A percentile compares a stretch with the other conserved stretches of the same genome.
phyloP scores from a whole-genome alignment of 2,797 vertebrate species.

The Lithobates sylvaticus region DNA sequence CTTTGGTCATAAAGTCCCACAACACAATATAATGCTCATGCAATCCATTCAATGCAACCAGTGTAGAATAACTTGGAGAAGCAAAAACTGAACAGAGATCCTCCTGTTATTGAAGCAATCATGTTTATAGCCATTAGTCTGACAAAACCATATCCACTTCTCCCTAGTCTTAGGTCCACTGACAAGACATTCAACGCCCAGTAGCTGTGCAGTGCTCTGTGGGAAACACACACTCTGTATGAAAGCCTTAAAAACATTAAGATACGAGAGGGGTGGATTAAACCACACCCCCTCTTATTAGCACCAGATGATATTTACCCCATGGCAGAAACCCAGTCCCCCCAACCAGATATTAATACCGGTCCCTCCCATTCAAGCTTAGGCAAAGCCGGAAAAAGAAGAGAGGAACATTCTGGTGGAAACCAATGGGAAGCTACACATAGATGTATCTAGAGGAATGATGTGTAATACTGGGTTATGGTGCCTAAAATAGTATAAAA shows the following conservation, averaged over 20 bases:
- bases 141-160: constrained; percentile 5
- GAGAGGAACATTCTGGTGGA: constrained; percentile 45
- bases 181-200: constrained; percentile 40
- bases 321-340: constrained; percentile 56
- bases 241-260: constrained; percentile 63
- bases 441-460: neutral
- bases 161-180: constrained; percentile 16
- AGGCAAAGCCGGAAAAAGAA: constrained; percentile 63
- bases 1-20: constrained; percentile 61
- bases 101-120: constrained; percentile 13
- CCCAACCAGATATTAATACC: constrained; percentile 47
- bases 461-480: constrained; percentile 11
- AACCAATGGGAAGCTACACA: constrained; percentile 26
- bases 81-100: constrained; percentile 18
- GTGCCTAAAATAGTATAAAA: constrained; percentile 2
- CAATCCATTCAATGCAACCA: constrained; percentile 40
- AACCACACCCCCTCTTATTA: constrained; percentile 55
- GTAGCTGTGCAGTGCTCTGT: constrained; percentile 59
- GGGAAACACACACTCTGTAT: constrained; percentile 54
- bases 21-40: constrained; percentile 51
- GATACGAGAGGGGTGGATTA: constrained; percentile 57
- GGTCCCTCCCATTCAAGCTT: constrained; percentile 54
- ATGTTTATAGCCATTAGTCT: constrained; percentile 14
- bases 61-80: constrained; percentile 36
- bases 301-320: constrained; percentile 63